A percentile compares a stretch with the other conserved stretches of the same genome.
phyloP scores from a whole-genome alignment of 1,140 invertebrate genomes.

The Brachionus koreanus region DNA sequence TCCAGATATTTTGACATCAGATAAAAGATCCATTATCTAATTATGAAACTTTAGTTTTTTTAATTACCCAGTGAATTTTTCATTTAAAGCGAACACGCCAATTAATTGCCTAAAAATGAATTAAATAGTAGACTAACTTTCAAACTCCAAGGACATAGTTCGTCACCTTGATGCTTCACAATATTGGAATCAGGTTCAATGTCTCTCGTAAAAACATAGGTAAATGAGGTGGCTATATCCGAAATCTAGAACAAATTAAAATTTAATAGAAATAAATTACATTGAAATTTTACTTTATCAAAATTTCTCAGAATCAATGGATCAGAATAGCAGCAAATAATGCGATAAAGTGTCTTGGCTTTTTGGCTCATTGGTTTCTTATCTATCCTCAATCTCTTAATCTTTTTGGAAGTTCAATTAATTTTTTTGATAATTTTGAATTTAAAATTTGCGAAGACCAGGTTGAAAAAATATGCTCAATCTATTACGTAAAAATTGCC shows the following conservation, averaged over 20 bases:
- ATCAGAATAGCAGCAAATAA: slow-evolving; percentile 14
- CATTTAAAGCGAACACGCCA: background rate
- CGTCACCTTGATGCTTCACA: background rate
- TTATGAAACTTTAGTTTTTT: background rate
- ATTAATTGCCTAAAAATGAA: background rate
- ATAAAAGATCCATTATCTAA: background rate
- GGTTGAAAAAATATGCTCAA: slow-evolving; percentile 2
- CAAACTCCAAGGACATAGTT: background rate
- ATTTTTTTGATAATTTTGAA: background rate
- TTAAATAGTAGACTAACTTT: background rate
- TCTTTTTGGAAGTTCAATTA: background rate
- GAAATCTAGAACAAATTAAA: background rate
- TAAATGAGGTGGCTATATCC: background rate
- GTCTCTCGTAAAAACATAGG: background rate
- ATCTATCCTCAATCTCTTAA: background rate
- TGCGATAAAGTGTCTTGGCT: background rate
- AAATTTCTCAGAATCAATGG: background rate
- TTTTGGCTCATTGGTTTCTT: background rate
- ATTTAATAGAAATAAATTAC: background rate
- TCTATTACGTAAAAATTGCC: background rate
- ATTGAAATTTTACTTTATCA: background rate
- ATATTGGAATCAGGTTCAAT: background rate
- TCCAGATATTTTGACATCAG: background rate
- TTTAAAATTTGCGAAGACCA: background rate
- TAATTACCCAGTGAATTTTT: background rate